phyloP scores from a whole-genome alignment of 2,888 invertebrate species.

The Leucophora obtusa region DNA sequence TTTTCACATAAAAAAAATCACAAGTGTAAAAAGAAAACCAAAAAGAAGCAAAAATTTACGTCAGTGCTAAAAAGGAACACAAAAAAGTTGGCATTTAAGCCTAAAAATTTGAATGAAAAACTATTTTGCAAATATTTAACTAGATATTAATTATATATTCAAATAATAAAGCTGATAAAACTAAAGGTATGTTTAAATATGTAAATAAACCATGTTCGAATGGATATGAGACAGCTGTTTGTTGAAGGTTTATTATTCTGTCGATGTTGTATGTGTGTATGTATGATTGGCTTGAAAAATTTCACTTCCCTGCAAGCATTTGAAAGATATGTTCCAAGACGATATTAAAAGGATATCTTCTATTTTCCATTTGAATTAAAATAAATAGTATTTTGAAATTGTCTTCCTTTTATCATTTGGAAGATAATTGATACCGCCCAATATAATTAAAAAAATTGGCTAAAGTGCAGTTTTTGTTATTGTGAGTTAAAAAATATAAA shows the following conservation, averaged over 20 bases:
- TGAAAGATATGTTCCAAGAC: too few relatives aligned
- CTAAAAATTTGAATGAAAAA: constrained; percentile 1
- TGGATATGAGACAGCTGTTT: constrained; percentile 60
- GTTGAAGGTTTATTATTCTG: constrained; percentile 19
- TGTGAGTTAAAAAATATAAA: too few relatives aligned
- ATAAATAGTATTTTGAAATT: too few relatives aligned
- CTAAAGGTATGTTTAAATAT: constrained; percentile 44
- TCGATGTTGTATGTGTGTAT: background rate
- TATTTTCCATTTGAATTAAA: too few relatives aligned
- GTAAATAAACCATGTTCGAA: background rate
- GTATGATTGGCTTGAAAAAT: constrained; percentile 21
- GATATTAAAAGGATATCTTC: too few relatives aligned
- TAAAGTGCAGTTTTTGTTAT: too few relatives aligned
- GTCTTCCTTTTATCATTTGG: too few relatives aligned
- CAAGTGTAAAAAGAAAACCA: constrained; percentile 13
- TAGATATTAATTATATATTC: too few relatives aligned
- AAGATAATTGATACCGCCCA: too few relatives aligned
- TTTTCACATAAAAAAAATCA: constrained; percentile 40
- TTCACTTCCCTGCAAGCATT: too few relatives aligned
- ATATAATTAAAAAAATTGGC: too few relatives aligned
- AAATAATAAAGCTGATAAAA: background rate
- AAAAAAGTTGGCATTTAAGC: background rate
- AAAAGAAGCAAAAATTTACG: constrained; percentile 21
- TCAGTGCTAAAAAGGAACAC: constrained; percentile 40
- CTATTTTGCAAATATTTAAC: too few relatives aligned